phyloP scores from a whole-genome alignment of 2,888 invertebrate genomes.

The Pollenia amentaria region DNA sequence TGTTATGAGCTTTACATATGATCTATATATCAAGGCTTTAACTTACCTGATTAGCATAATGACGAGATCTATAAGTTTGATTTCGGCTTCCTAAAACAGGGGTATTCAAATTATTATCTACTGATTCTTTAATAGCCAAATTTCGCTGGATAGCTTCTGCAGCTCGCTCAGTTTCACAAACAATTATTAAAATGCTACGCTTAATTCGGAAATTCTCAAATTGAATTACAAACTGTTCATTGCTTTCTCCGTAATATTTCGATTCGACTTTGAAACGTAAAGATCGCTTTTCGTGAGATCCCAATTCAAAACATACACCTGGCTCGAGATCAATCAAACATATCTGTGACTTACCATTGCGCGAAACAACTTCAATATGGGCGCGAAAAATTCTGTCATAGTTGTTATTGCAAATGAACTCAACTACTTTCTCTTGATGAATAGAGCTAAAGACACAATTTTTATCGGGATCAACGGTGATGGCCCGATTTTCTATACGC shows the following conservation, averaged over 20 bases:
- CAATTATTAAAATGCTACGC: slow-evolving; percentile 78
- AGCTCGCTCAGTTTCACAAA: slow-evolving; percentile 77
- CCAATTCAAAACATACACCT: slow-evolving; percentile 7
- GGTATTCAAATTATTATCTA: slow-evolving; percentile 14
- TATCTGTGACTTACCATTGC: slow-evolving; percentile 75
- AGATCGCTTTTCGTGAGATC: not conserved
- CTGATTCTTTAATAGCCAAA: slow-evolving; percentile 63
- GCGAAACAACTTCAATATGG: slow-evolving; percentile 65
- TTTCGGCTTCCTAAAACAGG: slow-evolving; percentile 59
- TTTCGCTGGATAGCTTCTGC: slow-evolving; percentile 66
- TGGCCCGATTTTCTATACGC: slow-evolving; percentile 52
- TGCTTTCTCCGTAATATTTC: slow-evolving; percentile 78
- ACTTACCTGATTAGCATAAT: slow-evolving; percentile 78
- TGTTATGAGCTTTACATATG: slow-evolving; percentile 1
- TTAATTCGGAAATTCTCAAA: slow-evolving; percentile 78
- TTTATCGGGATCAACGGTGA: slow-evolving; percentile 85
- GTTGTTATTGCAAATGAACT: slow-evolving; percentile 77
- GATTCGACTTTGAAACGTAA: slow-evolving; percentile 77
- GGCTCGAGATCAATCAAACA: slow-evolving; percentile 76
- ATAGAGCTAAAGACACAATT: slow-evolving; percentile 83
- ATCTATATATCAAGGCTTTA: not conserved
- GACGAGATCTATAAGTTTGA: slow-evolving; percentile 75
- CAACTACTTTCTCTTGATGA: slow-evolving; percentile 80
- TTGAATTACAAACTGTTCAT: slow-evolving; percentile 76
- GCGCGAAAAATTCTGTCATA: slow-evolving; percentile 73